A percentile compares a stretch with the other conserved stretches of the same genome.
phyloP scores from a whole-genome alignment of 2,797 vertebrate genomes.

The Microtus californicus region DNA sequence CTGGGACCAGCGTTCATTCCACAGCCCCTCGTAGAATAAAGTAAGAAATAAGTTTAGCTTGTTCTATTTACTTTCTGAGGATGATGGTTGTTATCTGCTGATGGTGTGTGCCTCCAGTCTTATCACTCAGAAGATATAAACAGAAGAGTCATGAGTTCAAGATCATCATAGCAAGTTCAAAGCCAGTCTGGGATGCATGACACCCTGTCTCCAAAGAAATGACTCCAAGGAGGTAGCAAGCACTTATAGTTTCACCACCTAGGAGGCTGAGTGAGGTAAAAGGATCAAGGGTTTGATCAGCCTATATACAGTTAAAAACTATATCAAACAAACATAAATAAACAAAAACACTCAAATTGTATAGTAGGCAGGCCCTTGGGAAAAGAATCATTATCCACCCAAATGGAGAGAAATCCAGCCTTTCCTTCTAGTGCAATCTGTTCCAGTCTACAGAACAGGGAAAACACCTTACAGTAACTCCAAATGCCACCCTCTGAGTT shows the following conservation, averaged over 20 bases:
- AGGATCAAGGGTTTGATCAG: background rate
- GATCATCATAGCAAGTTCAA: background rate
- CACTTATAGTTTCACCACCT: background rate
- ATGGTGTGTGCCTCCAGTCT: background rate
- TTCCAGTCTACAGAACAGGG: background rate
- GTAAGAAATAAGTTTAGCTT: background rate
- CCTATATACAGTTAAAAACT: background rate
- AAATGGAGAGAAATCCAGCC: background rate
- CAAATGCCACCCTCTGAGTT: background rate
- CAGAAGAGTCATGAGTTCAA: background rate
- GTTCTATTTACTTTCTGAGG: background rate
- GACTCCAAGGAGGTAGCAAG: background rate
- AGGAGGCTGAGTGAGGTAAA: background rate
- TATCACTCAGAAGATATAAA: background rate
- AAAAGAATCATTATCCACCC: slow-evolving; percentile 20
- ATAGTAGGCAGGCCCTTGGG: background rate
- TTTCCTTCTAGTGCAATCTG: background rate
- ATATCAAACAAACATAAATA: background rate
- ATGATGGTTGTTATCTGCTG: background rate
- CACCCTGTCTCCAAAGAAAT: background rate
- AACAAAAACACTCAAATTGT: background rate
- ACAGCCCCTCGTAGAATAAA: slow-evolving; percentile 33
- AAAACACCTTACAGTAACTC: background rate
- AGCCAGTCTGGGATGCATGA: background rate
- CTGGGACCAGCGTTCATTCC: background rate